Percentiles rank a stretch among this genome's conserved stretches.
phyloP scores from a whole-genome alignment of 1,140 invertebrate genomes.

The Cylas formicarius region DNA sequence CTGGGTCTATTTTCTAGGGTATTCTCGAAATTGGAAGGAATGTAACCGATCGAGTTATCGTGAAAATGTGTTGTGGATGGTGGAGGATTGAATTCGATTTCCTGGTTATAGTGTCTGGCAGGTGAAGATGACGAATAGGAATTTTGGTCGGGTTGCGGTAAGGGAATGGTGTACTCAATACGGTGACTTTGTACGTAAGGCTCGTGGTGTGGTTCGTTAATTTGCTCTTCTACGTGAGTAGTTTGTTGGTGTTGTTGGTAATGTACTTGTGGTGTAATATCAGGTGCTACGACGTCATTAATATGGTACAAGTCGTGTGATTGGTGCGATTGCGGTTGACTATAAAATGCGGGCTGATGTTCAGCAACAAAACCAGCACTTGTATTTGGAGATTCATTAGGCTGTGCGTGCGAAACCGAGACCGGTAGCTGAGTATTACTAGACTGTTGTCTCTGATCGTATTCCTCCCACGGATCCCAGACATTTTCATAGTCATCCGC shows the following conservation, averaged over 20 bases:
- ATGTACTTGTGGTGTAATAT: too few relatives aligned
- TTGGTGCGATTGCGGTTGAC: slow-evolving; percentile 19
- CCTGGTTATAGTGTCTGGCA: too few relatives aligned
- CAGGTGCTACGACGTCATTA: not conserved
- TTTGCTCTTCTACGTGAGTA: too few relatives aligned
- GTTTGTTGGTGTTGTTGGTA: too few relatives aligned
- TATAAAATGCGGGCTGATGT: slow-evolving; percentile 18
- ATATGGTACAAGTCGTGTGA: slow-evolving; percentile 12
- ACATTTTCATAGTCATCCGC: slow-evolving; percentile 27
- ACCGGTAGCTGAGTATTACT: slow-evolving; percentile 38
- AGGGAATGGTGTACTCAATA: too few relatives aligned
- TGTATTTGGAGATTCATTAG: slow-evolving; percentile 38
- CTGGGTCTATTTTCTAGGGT: too few relatives aligned
- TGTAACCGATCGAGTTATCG: not conserved
- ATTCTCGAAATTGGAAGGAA: not conserved
- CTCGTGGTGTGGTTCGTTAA: too few relatives aligned
- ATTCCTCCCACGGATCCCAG: slow-evolving; percentile 51
- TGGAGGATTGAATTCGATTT: too few relatives aligned
- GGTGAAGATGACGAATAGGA: slow-evolving; percentile 3
- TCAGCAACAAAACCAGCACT: slow-evolving; percentile 25
- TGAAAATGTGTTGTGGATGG: not conserved
- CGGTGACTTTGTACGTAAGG: too few relatives aligned
- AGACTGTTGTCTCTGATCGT: slow-evolving; percentile 39
- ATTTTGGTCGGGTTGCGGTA: too few relatives aligned
- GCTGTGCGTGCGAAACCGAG: slow-evolving; percentile 24